Percentiles rank a stretch among this genome's conserved stretches.
Conservation (phyloP, 2,888 invertebrate species). For the Microctonus aethiopoides region DNA sequence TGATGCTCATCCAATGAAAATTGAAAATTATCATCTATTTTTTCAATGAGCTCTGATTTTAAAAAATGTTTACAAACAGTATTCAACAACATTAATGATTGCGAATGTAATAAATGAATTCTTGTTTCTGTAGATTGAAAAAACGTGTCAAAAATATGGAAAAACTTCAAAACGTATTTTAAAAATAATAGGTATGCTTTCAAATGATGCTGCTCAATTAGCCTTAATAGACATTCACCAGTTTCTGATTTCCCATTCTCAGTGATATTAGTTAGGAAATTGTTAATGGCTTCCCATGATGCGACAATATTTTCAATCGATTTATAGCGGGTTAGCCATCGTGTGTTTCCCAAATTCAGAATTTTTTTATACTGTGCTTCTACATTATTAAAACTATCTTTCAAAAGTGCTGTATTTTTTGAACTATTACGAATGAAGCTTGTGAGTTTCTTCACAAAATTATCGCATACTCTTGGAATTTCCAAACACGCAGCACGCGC, state of each 20-base stretch:
- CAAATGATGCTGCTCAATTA: neutral
- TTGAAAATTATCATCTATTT: neutral
- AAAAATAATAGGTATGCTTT: neutral
- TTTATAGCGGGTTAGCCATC: neutral
- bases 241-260: neutral
- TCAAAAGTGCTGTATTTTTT: neutral
- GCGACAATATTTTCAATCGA: neutral
- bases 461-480: neutral
- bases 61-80: neutral
- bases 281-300: neutral
- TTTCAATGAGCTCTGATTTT: neutral
- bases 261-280: neutral
- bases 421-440: neutral
- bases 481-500: neutral
- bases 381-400: neutral
- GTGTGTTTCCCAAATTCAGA: neutral
- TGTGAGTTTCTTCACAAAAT: neutral
- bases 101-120: neutral
- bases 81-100: neutral
- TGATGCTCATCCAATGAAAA: neutral
- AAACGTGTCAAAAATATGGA: neutral
- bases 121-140: neutral
- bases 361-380: neutral
- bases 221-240: neutral
- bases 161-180: neutral